Conservation (phyloP, 2,113 vertebrate genomes). For the Rhinogobius similis region DNA sequence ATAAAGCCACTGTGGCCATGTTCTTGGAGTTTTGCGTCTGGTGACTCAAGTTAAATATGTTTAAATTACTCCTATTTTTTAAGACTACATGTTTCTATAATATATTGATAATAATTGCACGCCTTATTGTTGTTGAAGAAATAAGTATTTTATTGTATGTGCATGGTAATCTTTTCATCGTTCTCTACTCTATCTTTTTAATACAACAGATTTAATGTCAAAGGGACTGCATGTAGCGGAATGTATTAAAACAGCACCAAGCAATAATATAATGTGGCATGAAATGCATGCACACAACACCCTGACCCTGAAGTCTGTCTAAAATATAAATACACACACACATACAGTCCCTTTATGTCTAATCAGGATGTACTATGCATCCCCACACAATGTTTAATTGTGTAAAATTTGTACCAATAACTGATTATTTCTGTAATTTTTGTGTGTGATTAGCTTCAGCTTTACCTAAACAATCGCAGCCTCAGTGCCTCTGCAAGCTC, state of each 20-base stretch:
- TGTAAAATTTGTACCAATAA: conserved; percentile 4
- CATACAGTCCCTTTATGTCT: conserved; percentile 15
- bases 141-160: conserved; percentile 21
- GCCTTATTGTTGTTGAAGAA: conserved; percentile 1
- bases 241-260: background rate
- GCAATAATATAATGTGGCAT: background rate
- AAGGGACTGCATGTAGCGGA: conserved; percentile 3
- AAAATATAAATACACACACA: background rate
- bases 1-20: background rate
- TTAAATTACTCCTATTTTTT: background rate
- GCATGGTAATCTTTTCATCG: conserved; percentile 7
- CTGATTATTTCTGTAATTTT: conserved; percentile 15
- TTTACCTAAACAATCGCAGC: conserved; percentile 59
- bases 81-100: background rate
- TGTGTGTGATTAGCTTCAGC: conserved; percentile 50
- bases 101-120: conserved; percentile 26
- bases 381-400: conserved; percentile 18
- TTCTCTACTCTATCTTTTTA: conserved; percentile 12
- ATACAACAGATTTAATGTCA: conserved; percentile 4
- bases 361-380: background rate
- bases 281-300: background rate
- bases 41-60: background rate
- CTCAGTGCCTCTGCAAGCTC: conserved; percentile 72
- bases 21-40: background rate
- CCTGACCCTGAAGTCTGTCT: background rate